These are phyloP conservation scores for Mobula hypostoma DNA, from an alignment of 2,113 vertebrate genomes.

Conservation along the genomic window DNA sequence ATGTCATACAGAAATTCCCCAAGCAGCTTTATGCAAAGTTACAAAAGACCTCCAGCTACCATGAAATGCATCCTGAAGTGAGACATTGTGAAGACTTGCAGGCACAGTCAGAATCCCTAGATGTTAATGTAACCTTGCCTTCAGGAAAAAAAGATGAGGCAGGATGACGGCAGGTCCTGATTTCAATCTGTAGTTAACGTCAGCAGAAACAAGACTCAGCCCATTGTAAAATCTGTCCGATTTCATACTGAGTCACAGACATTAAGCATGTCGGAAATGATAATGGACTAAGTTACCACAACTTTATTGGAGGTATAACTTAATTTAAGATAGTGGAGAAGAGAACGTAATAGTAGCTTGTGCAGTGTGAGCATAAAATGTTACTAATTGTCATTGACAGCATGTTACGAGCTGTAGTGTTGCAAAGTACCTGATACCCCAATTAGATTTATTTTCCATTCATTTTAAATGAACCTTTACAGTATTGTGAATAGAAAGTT, in stretches of 20 bases:
- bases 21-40: not conserved
- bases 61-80: not conserved
- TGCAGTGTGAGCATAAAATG: not conserved
- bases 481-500: not conserved
- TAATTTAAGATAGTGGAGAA: not conserved
- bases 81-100: not conserved
- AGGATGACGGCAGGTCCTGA: not conserved
- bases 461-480: not conserved
- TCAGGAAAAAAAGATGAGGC: not conserved
- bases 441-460: not conserved
- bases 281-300: not conserved
- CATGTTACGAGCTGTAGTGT: not conserved
- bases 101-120: not conserved
- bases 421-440: not conserved
- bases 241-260: not conserved
- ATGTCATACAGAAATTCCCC: not conserved
- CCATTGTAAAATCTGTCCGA: not conserved
- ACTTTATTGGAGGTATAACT: not conserved
- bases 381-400: not conserved
- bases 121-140: constrained; percentile 24
- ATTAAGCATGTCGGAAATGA: not conserved
- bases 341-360: not conserved
- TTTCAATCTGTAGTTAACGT: not conserved
- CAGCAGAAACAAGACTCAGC: not conserved
- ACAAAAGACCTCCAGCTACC: not conserved